Evolutionary conservation across 2,888 invertebrate species (phyloP).

Genomic region (Thereva nobilitata): DNA sequence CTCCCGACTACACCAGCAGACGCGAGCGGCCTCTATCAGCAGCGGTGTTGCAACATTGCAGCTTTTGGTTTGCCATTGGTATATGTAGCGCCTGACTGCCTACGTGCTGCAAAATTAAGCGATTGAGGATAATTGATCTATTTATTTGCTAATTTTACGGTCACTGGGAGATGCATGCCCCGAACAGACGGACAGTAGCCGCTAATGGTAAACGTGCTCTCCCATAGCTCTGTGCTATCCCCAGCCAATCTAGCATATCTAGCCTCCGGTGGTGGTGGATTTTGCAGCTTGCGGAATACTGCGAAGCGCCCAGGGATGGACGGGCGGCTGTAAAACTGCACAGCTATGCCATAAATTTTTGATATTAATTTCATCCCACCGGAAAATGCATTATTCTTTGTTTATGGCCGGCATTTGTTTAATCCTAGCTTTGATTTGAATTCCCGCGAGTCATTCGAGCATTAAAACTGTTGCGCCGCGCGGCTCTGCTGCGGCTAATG

Average conservation of each 20-base stretch:
- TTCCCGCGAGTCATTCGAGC: too few species aligned
- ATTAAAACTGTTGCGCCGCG: too few species aligned
- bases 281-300: not conserved
- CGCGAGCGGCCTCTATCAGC: slow-evolving; percentile 1
- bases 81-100: not conserved
- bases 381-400: slow-evolving; percentile 1
- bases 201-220: slow-evolving; percentile 7
- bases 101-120: slow-evolving; percentile 42
- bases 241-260: not conserved
- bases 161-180: slow-evolving; percentile 37
- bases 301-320: not conserved
- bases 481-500: too few species aligned
- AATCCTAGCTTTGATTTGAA: too few species aligned
- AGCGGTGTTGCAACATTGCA: slow-evolving; percentile 12
- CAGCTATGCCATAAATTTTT: not conserved
- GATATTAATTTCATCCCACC: slow-evolving; percentile 12
- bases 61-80: not conserved
- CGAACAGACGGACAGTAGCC: slow-evolving; percentile 4
- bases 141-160: slow-evolving; percentile 46
- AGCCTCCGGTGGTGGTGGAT: too few species aligned
- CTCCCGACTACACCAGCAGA: slow-evolving; percentile 3
- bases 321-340: not conserved
- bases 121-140: slow-evolving; percentile 46
- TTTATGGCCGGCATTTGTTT: not conserved
- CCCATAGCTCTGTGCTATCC: not conserved